phyloP scores from a whole-genome alignment of 2,113 vertebrate species.

The Hemibagrus wyckioides region DNA sequence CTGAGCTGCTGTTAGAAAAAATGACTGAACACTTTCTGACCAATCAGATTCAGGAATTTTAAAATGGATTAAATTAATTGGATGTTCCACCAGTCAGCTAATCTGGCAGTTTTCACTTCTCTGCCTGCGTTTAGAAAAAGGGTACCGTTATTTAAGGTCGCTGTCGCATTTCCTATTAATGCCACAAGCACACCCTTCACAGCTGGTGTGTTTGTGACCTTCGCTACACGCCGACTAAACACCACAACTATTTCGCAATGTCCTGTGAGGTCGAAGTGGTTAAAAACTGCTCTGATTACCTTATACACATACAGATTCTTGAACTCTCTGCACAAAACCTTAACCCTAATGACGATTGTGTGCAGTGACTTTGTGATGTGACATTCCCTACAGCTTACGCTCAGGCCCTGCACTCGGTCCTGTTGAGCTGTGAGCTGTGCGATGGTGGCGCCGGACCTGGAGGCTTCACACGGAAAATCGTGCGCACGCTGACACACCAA shows the following conservation, averaged over 20 bases:
- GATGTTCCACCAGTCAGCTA: neutral
- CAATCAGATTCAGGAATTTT: neutral
- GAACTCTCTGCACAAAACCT: neutral
- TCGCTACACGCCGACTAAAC: neutral
- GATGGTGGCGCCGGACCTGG: slow-evolving; percentile 42
- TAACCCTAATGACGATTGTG: slow-evolving; percentile 4
- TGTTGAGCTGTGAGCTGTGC: slow-evolving; percentile 72
- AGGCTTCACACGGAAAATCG: slow-evolving; percentile 58
- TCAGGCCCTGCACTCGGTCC: slow-evolving; percentile 77
- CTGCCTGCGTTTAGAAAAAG: neutral
- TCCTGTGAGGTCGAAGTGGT: neutral
- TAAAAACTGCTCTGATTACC: neutral
- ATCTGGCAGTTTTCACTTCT: neutral
- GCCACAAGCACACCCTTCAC: neutral
- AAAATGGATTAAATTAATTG: neutral
- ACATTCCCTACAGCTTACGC: slow-evolving; percentile 75
- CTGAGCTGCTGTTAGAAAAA: neutral
- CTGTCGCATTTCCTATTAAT: neutral
- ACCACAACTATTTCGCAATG: slow-evolving; percentile 6
- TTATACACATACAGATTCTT: neutral
- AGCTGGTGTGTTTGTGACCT: neutral
- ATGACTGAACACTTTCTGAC: neutral
- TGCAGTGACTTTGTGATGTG: neutral
- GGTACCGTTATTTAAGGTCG: neutral
- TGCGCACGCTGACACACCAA: slow-evolving; percentile 50